Base-by-base conservation (phyloP, 2,888 invertebrate species). In the Drosophila ustulata region DNA sequence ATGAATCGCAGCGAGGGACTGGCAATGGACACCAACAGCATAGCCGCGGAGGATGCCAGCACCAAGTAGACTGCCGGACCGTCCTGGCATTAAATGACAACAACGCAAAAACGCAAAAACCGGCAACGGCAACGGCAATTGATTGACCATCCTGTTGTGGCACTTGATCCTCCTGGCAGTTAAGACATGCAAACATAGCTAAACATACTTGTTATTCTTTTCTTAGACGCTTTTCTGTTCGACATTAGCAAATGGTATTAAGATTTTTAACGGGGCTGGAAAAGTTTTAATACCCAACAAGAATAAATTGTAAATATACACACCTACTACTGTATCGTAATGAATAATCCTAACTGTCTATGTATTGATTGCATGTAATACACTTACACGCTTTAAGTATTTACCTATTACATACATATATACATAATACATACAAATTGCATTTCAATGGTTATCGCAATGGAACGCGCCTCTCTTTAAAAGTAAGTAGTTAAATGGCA, bases 221-320 rank as follows among this genome's bases (percentile, higher is more conserved):
- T 47, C 32, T 18, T 18, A 18, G 18, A 18, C 18, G 59, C 64
- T 74, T 66, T 56, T 72, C 26, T 62, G 61, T 64, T 50, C 50
- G 47, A 50, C 37, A 56, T 32, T 52, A 53, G 55, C 62, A 66
- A 67, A 41, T 61, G 73, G 73, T 82, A 84, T 84, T 82, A 89
- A 83, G 88, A 81, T 79, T 83, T 86, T 78, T 78, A 62, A 81
- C 71, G 71, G 88, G 90, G 90, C 91, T 91, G 91, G 90, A 82
- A 88, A 90, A 88, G 88, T 89, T 91, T 90, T 90, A 90, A 86
- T 90, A 82, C 58, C 76, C 58, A 79, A 65, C 11, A 47, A 71
- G 37, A 37, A 37, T 74, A 30, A 67, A 62, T 46, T 74, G 63
- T 71, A 64, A 66, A 71, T 70, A 77, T 46, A 50, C 56, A 47